Evolutionary conservation across 2,113 vertebrate genomes (phyloP), one percentile per base, ranked within the genome.

Genomic region (Calyptommatus sinebrachiatus): DNA sequence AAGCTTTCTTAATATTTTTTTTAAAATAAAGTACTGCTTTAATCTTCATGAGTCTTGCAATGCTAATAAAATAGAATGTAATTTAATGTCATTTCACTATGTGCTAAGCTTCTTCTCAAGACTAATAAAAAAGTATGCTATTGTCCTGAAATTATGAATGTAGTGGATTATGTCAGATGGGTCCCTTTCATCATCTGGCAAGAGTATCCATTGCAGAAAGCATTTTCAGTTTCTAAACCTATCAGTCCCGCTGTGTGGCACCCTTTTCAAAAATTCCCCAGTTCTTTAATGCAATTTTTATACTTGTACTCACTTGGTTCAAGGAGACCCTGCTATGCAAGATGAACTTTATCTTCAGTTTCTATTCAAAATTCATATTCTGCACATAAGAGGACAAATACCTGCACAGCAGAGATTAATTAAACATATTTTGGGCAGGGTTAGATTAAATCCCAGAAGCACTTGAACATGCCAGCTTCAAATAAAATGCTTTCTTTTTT

Each of bases 131-230:
- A 71, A 80, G 57, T 2, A 61, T 61, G 12, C 22, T 73, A 61
- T 10, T 80, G 57, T 86, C 14, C 68, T 88, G 72, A 78, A 89
- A 79, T 85, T 73, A 48, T 21, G 80, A 69, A 31, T 66, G 71
- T 46, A 77, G 60, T 20, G 82, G 29, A 70, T 77, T 81, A 62
- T 86, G 61, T 75, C 0, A 0, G 76, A 0, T 78, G 9, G 7
- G 83, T 89, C 14, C 65, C 75, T 84, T 82, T 70, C 70, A 22
- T 79, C 86, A 35, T 2, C 71, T 78, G 24, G 66, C 72, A 61
- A 76, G 69, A 63, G 2, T 83, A 5, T 83, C 6, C 73, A n/a
- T 66, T 41, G 75, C 50, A 4, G 1, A 3, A 84, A 71, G 35
- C 26, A 69, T 41, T 41, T 9, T 1, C 50, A 46, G 31, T 2